Conservation (phyloP, 1,140 invertebrate species). For the Oryctes rhinoceros region DNA sequence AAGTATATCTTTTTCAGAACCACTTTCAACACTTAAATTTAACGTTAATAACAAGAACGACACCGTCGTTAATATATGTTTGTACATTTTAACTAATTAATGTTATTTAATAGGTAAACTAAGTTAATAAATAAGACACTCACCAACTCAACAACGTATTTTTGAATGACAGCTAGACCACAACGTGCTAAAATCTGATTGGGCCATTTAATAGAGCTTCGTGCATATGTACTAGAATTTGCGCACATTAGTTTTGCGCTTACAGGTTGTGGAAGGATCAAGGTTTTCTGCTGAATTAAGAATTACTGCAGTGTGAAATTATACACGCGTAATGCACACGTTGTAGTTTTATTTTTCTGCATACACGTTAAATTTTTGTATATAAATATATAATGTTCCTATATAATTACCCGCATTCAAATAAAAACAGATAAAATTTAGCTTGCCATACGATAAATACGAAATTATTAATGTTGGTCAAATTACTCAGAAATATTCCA, state of each 20-base stretch:
- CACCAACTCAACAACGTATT: background rate
- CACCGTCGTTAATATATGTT: constrained; percentile 1
- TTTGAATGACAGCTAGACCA: background rate
- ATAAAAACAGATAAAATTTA: too few species aligned
- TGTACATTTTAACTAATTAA: constrained; percentile 9
- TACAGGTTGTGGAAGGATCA: too few species aligned
- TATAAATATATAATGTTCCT: too few species aligned
- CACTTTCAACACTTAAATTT: background rate
- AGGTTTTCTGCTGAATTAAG: too few species aligned
- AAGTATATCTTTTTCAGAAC: constrained; percentile 7
- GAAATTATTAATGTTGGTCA: too few species aligned
- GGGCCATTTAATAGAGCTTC: background rate
- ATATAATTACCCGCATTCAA: too few species aligned
- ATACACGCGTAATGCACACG: too few species aligned
- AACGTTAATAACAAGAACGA: background rate
- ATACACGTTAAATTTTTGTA: too few species aligned
- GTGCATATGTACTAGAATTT: background rate
- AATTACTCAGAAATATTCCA: too few species aligned
- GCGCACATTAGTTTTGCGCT: background rate
- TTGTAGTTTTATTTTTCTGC: too few species aligned
- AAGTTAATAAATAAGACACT: background rate
- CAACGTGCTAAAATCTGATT: background rate
- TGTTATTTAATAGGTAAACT: background rate
- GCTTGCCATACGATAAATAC: too few species aligned
- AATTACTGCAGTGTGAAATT: too few species aligned